These are phyloP conservation scores for Lucilia sericata DNA, from an alignment of 1,140 invertebrate genomes.

Conservation along the genomic window DNA sequence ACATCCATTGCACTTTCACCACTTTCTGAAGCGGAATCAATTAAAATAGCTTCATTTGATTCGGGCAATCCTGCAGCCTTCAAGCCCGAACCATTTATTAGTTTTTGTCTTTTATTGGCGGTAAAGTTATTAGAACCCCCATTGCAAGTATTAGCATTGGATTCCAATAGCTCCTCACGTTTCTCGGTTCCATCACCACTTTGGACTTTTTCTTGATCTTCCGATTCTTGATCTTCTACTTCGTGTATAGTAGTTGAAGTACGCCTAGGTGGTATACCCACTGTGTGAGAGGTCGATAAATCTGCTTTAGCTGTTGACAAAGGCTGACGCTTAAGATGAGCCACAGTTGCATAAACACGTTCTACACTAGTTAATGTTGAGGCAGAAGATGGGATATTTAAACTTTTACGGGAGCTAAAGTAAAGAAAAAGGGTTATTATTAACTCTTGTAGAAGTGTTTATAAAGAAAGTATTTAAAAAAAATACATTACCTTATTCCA, in stretches of 20 bases:
- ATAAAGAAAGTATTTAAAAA: too few relatives aligned
- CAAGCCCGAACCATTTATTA: not conserved
- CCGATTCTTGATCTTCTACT: slow-evolving; percentile 10
- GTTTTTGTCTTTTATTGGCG: slow-evolving; percentile 14
- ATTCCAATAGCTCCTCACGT: not conserved
- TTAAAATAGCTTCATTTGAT: slow-evolving; percentile 18
- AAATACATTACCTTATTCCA: not conserved
- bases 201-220: not conserved
- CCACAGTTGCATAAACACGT: slow-evolving; percentile 46
- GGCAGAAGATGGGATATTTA: slow-evolving; percentile 55
- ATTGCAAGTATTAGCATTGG: not conserved
- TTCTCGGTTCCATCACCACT: not conserved
- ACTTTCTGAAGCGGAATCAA: slow-evolving; percentile 41
- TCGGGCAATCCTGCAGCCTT: not conserved
- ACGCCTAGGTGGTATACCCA: slow-evolving; percentile 42
- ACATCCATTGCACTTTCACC: slow-evolving; percentile 38
- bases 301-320: slow-evolving; percentile 43
- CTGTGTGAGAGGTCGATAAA: not conserved
- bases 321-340: slow-evolving; percentile 51
- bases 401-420: slow-evolving; percentile 55
- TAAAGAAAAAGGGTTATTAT: not conserved
- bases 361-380: slow-evolving; percentile 46
- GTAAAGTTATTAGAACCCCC: not conserved
- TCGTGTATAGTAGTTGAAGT: slow-evolving; percentile 51
- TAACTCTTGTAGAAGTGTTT: too few relatives aligned